These are phyloP conservation scores for Xestia sexstrigata DNA, from an alignment of 2,888 invertebrate species.

Conservation along the genomic window DNA sequence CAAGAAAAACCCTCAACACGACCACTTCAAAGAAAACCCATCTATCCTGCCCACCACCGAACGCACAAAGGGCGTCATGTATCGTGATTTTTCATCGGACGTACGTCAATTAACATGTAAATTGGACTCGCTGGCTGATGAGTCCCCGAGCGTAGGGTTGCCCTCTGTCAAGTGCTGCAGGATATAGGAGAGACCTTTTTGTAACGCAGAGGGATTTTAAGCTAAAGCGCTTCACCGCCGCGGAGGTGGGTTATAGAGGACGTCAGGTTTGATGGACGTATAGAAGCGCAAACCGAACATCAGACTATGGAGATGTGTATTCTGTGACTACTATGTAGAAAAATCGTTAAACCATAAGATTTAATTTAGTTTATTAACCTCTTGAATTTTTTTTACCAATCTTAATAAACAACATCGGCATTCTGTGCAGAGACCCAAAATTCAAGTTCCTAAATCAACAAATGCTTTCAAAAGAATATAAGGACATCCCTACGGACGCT, in stretches of 20 bases:
- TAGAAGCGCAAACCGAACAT: neutral
- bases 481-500: conserved; percentile 34
- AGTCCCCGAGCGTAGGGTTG: conserved; percentile 54
- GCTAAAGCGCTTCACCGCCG: conserved; percentile 10
- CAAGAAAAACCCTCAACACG: conserved; percentile 10
- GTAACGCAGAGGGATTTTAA: conserved; percentile 26
- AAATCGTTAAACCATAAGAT: neutral
- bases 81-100: conserved; percentile 78
- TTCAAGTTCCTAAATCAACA: neutral
- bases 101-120: conserved; percentile 85
- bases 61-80: conserved; percentile 67
- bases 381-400: neutral
- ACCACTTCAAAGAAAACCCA: conserved; percentile 8
- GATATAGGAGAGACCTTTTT: conserved; percentile 1
- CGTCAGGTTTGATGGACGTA: neutral
- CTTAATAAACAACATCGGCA: neutral
- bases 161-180: conserved; percentile 16
- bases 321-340: too few relatives aligned
- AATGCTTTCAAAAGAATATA: neutral
- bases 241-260: neutral
- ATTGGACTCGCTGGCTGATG: conserved; percentile 75
- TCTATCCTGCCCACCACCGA: neutral
- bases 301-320: neutral
- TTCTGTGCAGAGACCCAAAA: neutral
- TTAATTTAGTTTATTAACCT: neutral